phyloP scores from a whole-genome alignment of 2,113 vertebrate species.

The Osmerus eperlanus region DNA sequence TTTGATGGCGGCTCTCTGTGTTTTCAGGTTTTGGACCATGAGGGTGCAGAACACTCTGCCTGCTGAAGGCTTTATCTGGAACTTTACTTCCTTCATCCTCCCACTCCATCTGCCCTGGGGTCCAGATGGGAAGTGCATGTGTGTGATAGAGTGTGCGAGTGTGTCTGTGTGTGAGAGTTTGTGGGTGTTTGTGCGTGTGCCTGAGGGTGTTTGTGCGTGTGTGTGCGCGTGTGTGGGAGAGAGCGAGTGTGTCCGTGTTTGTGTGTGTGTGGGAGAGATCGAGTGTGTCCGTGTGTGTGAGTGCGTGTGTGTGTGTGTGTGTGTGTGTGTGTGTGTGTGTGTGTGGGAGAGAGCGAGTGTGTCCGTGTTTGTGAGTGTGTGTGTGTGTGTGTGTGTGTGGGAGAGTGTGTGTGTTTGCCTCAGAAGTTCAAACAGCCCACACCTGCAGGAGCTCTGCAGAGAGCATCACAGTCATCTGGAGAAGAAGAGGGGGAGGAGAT shows the following conservation, averaged over 20 bases:
- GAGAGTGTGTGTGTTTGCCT: too few relatives aligned
- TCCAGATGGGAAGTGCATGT: background rate
- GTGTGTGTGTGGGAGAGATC: too few relatives aligned
- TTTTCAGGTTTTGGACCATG: background rate
- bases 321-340: background rate
- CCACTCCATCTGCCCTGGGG: background rate
- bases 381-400: too few relatives aligned
- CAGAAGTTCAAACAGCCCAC: slow-evolving; percentile 32
- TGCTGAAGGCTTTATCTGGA: slow-evolving; percentile 25
- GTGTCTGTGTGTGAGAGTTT: background rate
- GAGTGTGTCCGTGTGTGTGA: too few relatives aligned
- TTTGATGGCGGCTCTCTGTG: slow-evolving; percentile 4
- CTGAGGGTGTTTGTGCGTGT: background rate
- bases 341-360: background rate
- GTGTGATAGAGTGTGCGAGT: background rate
- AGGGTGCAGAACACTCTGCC: slow-evolving; percentile 1
- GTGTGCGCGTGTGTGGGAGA: too few relatives aligned
- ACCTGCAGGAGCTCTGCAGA: slow-evolving; percentile 58
- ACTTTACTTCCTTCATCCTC: slow-evolving; percentile 1
- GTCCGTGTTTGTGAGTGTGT: slow-evolving; percentile 3
- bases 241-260: too few relatives aligned
- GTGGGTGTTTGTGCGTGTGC: background rate
- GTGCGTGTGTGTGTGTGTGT: too few relatives aligned
- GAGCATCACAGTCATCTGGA: slow-evolving; percentile 45
- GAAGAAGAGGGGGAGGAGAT: slow-evolving; percentile 45